Evolutionary conservation across 2,888 invertebrate genomes (phyloP).

Genomic region (Leptopterna dolabrata): DNA sequence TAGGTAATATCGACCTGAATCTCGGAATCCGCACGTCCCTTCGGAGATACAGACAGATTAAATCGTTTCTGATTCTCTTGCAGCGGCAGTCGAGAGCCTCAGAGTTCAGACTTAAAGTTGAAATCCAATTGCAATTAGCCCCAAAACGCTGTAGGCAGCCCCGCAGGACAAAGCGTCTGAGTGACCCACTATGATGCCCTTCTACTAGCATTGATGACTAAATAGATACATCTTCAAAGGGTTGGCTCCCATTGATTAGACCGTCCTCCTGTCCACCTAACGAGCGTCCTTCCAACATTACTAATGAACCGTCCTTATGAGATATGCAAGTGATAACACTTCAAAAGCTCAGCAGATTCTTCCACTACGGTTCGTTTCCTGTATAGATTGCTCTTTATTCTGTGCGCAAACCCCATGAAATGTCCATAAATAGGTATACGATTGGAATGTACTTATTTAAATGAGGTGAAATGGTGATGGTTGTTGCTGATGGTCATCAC

Average conservation of each 20-base stretch:
- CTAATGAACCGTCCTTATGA: slow-evolving; percentile 38
- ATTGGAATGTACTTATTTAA: no score
- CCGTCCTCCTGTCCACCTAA: slow-evolving; percentile 41
- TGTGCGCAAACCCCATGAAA: no score
- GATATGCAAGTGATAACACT: background rate
- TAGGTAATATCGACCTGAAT: no score
- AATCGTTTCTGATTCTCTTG: no score
- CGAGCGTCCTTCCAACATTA: slow-evolving; percentile 39
- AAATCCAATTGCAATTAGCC: background rate
- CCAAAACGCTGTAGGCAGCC: background rate
- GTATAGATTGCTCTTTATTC: no score
- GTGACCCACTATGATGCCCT: background rate
- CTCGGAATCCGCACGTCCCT: no score
- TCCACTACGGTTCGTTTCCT: no score
- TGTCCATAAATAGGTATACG: no score
- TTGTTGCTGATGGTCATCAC: no score
- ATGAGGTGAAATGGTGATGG: no score
- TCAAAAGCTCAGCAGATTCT: background rate
- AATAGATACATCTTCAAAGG: slow-evolving; percentile 48
- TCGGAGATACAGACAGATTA: no score
- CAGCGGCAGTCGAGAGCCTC: no score
- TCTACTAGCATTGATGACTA: slow-evolving; percentile 32
- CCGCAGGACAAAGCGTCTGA: background rate
- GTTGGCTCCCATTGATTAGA: slow-evolving; percentile 10
- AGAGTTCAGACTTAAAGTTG: background rate